Evolutionary conservation across 2,888 invertebrate species (phyloP).

Genomic region (Amiota minor): DNA sequence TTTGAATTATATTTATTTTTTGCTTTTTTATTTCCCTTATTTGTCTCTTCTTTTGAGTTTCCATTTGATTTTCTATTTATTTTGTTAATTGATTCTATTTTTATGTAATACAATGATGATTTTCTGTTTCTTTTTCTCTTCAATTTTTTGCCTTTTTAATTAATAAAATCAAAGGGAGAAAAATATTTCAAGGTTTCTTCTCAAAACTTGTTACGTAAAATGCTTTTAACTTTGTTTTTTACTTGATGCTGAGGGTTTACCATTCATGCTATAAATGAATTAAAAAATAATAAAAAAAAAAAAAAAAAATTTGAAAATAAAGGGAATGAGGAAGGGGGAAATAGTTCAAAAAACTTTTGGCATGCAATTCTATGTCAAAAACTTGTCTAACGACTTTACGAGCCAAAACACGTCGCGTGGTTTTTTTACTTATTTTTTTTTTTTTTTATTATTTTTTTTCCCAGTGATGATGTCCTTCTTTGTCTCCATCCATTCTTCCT

Average conservation of each 20-base stretch:
- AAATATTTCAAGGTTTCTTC: slow-evolving; percentile 12
- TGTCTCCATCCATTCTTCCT: not conserved
- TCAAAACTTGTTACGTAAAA: too few species aligned
- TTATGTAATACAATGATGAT: not conserved
- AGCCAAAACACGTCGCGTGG: too few species aligned
- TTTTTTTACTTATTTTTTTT: too few species aligned
- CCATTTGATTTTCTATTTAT: not conserved
- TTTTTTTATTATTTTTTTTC: too few species aligned
- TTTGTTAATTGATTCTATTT: not conserved
- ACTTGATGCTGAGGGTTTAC: not conserved
- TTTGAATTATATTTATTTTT: not conserved
- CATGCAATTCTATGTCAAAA: too few species aligned
- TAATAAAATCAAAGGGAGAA: slow-evolving; percentile 1
- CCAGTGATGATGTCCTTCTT: too few species aligned
- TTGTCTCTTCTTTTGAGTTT: not conserved
- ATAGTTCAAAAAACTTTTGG: too few species aligned
- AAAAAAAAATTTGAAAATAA: not conserved
- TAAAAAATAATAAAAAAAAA: not conserved
- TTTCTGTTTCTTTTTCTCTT: not conserved
- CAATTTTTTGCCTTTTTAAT: slow-evolving; percentile 1
- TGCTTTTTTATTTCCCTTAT: not conserved
- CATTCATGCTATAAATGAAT: slow-evolving; percentile 2
- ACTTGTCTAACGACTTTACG: too few species aligned
- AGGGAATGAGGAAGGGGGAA: not conserved
- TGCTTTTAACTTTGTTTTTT: not conserved